Evolutionary conservation across 2,888 invertebrate genomes (phyloP), one percentile per base, ranked within the genome.

Genomic region (Pogonocherus hispidulus): DNA sequence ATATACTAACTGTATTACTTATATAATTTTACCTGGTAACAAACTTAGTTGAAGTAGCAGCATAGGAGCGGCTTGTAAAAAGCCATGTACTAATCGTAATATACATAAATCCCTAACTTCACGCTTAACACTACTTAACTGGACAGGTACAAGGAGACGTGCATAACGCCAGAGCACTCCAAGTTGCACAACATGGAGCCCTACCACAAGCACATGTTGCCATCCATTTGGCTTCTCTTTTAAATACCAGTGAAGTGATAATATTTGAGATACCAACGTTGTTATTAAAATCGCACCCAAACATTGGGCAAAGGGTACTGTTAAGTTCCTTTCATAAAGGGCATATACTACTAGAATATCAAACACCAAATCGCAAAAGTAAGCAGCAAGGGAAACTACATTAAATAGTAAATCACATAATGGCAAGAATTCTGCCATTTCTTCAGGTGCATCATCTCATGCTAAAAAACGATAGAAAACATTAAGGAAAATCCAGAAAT

Each of bases 331-430:
- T 82, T 92, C 91, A 74, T 93, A 92, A 27, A 96, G 88, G 20
- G 95, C 94, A 85, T 95, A 96, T 51, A 93, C 92, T 88, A 94
- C 92, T 66, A 95, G 92, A 69, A 95, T 89, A 85, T 96, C 95
- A 85, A 96, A 96, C 5, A 95, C 94, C 71, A 95, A 91, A 88
- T 95, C 95, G 88, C 95, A 95, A 86, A 96, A 96, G 84, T 96
- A 95, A 20, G 94, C 94, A 66, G 94, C 94, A 77, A 96, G 87
- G 54, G 95, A 95, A 79, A 95, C 94, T 84, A 96, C 93, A 87
- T 96, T 96, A 88, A 96, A 96, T 54, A 96, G 88, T 74, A 95
- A 93, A 87, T 96, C 96, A 89, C 96, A 96, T 84, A 96, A 89
- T 77, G 95, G 95, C 86, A 96, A 89, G 86, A 95, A 95, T 88